phyloP scores from a whole-genome alignment of 2,797 vertebrate genomes.

The Mormyrus proboscirostris region DNA sequence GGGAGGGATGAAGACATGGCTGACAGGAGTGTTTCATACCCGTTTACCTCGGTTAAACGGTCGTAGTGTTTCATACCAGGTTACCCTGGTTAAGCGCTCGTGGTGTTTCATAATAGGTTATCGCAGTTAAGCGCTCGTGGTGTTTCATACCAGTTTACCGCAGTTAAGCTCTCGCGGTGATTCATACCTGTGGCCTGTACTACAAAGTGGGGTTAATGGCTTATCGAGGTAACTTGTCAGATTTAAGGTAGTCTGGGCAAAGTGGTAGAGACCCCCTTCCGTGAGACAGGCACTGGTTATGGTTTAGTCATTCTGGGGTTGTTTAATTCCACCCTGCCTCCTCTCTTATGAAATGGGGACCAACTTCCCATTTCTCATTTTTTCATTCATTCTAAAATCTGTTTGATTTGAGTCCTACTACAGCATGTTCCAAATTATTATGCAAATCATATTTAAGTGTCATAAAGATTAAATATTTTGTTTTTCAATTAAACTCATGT shows the following conservation, averaged over 20 bases:
- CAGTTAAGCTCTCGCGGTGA: neutral
- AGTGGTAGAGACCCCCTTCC: neutral
- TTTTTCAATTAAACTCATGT: too few species aligned
- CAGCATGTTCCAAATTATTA: too few species aligned
- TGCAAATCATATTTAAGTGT: too few species aligned
- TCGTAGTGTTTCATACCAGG: neutral
- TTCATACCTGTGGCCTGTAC: neutral
- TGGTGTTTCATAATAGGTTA: neutral
- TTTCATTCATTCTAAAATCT: neutral
- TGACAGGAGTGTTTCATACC: neutral
- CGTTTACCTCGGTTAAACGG: neutral
- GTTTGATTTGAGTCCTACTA: neutral
- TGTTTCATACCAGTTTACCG: neutral
- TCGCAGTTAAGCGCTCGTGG: rapidly evolving
- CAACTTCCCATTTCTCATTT: neutral
- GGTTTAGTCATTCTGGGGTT: neutral
- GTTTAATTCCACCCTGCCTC: neutral
- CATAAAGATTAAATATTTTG: too few species aligned
- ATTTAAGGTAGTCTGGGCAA: too few species aligned
- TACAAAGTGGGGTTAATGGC: too few species aligned
- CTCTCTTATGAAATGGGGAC: neutral
- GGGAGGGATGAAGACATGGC: neutral
- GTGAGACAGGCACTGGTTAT: neutral
- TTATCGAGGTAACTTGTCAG: too few species aligned
- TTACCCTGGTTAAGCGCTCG: neutral